Evolutionary conservation across 2,888 invertebrate genomes (phyloP).

Genomic region (Pterobdella sp.): DNA sequence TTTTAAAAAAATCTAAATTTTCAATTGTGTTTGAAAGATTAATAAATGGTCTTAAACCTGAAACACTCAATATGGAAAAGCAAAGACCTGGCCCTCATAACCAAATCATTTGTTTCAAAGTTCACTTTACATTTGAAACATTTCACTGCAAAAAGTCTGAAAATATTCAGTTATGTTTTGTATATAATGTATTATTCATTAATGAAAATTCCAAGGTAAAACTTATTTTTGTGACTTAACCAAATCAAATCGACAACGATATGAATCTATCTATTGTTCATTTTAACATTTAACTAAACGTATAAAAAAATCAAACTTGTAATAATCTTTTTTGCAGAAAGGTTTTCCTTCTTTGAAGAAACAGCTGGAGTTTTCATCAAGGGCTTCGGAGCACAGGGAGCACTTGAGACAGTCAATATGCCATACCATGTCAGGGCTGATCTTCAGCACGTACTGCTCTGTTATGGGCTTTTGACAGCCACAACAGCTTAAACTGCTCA

Average conservation of each 20-base stretch:
- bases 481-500: no score
- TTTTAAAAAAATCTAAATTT: no score
- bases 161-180: no score
- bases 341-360: slow-evolving; percentile 28
- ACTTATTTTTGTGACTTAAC: no score
- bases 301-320: slow-evolving; percentile 17
- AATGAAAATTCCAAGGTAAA: no score
- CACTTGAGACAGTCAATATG: slow-evolving; percentile 24
- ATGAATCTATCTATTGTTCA: neutral
- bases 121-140: slow-evolving; percentile 10
- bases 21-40: no score
- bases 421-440: slow-evolving; percentile 29
- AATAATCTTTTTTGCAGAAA: slow-evolving; percentile 30
- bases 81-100: slow-evolving; percentile 23
- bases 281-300: neutral
- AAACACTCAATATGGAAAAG: slow-evolving; percentile 26
- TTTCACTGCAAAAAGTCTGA: slow-evolving; percentile 22
- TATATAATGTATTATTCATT: no score
- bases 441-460: slow-evolving; percentile 27
- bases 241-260: neutral
- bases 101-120: slow-evolving; percentile 14
- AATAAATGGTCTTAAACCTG: slow-evolving; percentile 4
- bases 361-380: slow-evolving; percentile 28
- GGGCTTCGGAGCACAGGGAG: slow-evolving; percentile 20
- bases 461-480: slow-evolving; percentile 24